Conservation (phyloP, 2,888 invertebrate species). For the Parapristionchus giblindavisi region DNA sequence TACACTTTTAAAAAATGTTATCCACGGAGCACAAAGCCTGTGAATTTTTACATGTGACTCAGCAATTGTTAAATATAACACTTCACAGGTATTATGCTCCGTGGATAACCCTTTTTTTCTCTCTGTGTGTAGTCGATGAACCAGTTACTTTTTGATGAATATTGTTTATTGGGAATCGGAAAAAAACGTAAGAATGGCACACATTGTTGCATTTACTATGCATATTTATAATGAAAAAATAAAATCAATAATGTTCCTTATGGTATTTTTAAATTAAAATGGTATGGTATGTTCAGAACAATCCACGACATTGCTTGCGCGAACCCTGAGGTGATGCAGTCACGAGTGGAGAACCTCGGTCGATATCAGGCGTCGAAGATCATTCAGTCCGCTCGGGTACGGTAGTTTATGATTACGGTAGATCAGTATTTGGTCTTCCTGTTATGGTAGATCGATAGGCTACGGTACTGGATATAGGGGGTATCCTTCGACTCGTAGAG, state of each 20-base stretch:
- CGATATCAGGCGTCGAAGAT: conserved; percentile 36
- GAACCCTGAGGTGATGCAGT: background rate
- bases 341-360: conserved; percentile 30
- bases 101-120: too few species aligned
- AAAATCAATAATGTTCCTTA: background rate
- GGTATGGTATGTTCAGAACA: background rate
- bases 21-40: too few species aligned
- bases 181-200: too few species aligned
- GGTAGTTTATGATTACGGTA: background rate
- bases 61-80: too few species aligned
- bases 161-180: background rate
- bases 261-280: background rate
- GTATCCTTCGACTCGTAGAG: background rate
- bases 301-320: conserved; percentile 16
- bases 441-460: background rate
- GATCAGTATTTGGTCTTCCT: background rate
- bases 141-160: too few species aligned
- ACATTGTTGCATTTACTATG: background rate
- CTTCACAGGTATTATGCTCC: too few species aligned
- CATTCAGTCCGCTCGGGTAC: conserved; percentile 28
- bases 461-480: background rate
- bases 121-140: too few species aligned
- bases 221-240: background rate
- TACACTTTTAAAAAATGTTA: background rate
- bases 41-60: too few species aligned